phyloP scores from a whole-genome alignment of 2,888 invertebrate species.

The Lasius fuliginosus region DNA sequence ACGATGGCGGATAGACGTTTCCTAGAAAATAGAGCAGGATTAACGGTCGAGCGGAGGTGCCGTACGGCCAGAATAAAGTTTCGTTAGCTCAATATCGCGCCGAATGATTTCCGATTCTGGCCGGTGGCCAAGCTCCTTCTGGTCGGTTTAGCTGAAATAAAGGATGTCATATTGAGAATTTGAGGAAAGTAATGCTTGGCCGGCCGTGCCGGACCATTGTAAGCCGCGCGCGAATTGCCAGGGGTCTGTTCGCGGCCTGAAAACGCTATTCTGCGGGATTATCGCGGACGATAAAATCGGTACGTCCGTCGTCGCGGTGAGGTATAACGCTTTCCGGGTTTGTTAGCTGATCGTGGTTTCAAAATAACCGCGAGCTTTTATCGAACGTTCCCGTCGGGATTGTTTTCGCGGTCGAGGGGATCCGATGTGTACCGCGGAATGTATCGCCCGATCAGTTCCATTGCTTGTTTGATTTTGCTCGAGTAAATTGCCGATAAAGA shows the following conservation, averaged over 20 bases:
- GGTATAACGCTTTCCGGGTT: slow-evolving; percentile 60
- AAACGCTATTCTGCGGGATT: slow-evolving; percentile 64
- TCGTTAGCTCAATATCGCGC: slow-evolving; percentile 80
- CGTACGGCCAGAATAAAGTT: slow-evolving; percentile 75
- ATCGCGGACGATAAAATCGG: slow-evolving; percentile 67
- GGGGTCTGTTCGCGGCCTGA: slow-evolving; percentile 16
- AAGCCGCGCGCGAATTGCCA: slow-evolving; percentile 49
- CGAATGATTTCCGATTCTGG: slow-evolving; percentile 81
- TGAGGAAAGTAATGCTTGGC: slow-evolving; percentile 70
- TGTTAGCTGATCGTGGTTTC: slow-evolving; percentile 67
- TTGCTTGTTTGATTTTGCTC: slow-evolving; percentile 37
- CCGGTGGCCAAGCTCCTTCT: slow-evolving; percentile 77
- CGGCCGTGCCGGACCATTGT: slow-evolving; percentile 52
- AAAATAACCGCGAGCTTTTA: slow-evolving; percentile 67
- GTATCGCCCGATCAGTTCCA: slow-evolving; percentile 61
- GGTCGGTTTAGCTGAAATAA: slow-evolving; percentile 82
- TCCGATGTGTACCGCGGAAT: slow-evolving; percentile 64
- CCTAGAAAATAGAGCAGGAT: slow-evolving; percentile 62
- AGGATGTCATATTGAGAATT: slow-evolving; percentile 80
- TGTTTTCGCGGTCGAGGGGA: slow-evolving; percentile 58
- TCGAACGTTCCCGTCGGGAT: slow-evolving; percentile 62
- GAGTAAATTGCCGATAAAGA: slow-evolving; percentile 53
- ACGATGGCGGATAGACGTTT: slow-evolving; percentile 37
- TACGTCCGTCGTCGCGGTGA: slow-evolving; percentile 58
- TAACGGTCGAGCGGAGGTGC: slow-evolving; percentile 51